Conservation (phyloP, 2,113 vertebrate genomes). For the Nerophis ophidion region DNA sequence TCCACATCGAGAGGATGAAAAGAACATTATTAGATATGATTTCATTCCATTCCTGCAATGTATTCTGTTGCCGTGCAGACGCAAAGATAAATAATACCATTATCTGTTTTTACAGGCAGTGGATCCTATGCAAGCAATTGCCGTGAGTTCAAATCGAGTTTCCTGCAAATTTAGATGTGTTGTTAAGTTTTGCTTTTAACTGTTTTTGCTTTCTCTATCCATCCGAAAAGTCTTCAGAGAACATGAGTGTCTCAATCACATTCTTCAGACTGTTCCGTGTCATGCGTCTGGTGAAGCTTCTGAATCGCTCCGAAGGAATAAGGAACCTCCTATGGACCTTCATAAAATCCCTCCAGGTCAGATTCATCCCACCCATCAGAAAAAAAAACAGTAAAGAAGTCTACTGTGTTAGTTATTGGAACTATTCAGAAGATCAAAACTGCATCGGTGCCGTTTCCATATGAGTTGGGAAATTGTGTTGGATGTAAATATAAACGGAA, state of each 20-base stretch:
- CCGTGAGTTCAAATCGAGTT: conserved; percentile 53
- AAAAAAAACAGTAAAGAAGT: neutral
- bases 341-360: conserved; percentile 97
- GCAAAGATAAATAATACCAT: neutral
- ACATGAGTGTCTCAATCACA: conserved; percentile 87
- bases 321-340: conserved; percentile 97
- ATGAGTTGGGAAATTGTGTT: too few species aligned
- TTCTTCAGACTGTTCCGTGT: conserved; percentile 98
- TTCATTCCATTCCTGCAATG: neutral
- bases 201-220: neutral
- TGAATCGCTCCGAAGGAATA: conserved; percentile 91
- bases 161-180: neutral
- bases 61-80: neutral
- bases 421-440: neutral
- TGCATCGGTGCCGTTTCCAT: too few species aligned
- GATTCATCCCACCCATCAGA: neutral
- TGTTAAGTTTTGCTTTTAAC: neutral
- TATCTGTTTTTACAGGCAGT: conserved; percentile 58
- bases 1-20: too few species aligned
- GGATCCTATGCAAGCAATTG: conserved; percentile 73
- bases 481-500: too few species aligned
- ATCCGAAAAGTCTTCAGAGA: conserved; percentile 77
- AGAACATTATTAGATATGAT: too few species aligned
- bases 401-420: neutral
- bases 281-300: conserved; percentile 90